A percentile compares a stretch with the other conserved stretches of the same genome.
Conservation (phyloP, 2,888 invertebrate genomes). For the Andrena bucephala region DNA sequence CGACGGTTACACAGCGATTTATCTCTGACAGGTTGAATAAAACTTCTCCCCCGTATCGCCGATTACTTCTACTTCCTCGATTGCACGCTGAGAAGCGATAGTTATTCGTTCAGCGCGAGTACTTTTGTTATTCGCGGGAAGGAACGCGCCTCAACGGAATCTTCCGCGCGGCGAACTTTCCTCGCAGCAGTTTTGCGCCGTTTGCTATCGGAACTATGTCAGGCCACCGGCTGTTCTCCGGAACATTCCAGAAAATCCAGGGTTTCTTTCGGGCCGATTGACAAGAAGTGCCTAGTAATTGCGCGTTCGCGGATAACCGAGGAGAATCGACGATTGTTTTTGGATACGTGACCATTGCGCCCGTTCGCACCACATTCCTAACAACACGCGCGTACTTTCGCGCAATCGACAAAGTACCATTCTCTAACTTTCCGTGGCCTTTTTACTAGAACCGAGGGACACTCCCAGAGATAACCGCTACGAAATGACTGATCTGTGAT, state of each 20-base stretch:
- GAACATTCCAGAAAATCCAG: slow-evolving; percentile 52
- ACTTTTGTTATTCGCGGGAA: not conserved
- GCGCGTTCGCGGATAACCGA: too few relatives aligned
- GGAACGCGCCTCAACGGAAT: not conserved
- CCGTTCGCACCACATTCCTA: not conserved
- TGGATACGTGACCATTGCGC: not conserved
- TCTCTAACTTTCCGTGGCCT: not conserved
- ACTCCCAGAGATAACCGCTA: not conserved
- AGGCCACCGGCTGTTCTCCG: slow-evolving; percentile 52
- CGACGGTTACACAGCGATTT: not conserved
- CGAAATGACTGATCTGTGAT: not conserved
- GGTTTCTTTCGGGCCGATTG: not conserved
- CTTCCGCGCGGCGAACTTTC: slow-evolving; percentile 28
- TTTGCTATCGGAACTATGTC: slow-evolving; percentile 58
- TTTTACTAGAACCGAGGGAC: not conserved
- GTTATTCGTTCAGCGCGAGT: not conserved
- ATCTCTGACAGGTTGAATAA: not conserved
- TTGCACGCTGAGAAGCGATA: not conserved
- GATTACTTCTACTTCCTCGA: not conserved
- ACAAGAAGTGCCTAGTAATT: too few relatives aligned
- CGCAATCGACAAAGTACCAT: not conserved
- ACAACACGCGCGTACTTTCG: not conserved
- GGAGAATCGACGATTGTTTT: not conserved
- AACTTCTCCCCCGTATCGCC: not conserved
- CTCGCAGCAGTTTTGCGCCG: slow-evolving; percentile 36